These are phyloP conservation scores for Thunnus thynnus DNA, from an alignment of 2,113 vertebrate genomes.

Conservation along the genomic window DNA sequence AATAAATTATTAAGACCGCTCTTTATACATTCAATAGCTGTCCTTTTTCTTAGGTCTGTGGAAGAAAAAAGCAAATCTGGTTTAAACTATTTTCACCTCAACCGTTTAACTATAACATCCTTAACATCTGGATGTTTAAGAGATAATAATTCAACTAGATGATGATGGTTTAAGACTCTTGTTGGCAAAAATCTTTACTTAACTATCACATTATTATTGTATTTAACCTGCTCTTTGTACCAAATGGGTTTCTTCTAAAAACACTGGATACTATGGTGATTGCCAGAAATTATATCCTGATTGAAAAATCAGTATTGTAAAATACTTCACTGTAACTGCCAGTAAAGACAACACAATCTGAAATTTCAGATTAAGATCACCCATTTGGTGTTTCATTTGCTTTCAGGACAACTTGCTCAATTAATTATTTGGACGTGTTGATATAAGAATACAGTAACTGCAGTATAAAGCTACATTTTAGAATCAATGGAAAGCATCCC, in stretches of 20 bases:
- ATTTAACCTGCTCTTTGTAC: neutral
- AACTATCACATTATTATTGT: conserved; percentile 9
- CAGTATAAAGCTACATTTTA: neutral
- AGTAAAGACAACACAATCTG: too few species aligned
- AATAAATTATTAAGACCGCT: conserved; percentile 2
- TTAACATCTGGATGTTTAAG: neutral
- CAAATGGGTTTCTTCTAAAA: conserved; percentile 4
- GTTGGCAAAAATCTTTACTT: neutral
- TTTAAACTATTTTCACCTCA: neutral
- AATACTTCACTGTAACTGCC: too few species aligned
- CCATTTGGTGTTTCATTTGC: neutral
- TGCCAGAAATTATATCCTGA: too few species aligned
- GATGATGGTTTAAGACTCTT: neutral
- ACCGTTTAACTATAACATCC: neutral
- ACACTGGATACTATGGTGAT: neutral
- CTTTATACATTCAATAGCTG: neutral
- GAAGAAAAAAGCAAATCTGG: neutral
- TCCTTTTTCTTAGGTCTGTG: neutral
- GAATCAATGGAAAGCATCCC: neutral
- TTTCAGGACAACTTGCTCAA: neutral
- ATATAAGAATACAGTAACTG: neutral
- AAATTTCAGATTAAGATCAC: neutral
- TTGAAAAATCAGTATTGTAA: too few species aligned
- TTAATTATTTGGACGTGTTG: neutral
- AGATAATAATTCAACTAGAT: conserved; percentile 17